These are phyloP conservation scores for Anastrepha ludens DNA, from an alignment of 1,140 invertebrate genomes.

Conservation along the genomic window DNA sequence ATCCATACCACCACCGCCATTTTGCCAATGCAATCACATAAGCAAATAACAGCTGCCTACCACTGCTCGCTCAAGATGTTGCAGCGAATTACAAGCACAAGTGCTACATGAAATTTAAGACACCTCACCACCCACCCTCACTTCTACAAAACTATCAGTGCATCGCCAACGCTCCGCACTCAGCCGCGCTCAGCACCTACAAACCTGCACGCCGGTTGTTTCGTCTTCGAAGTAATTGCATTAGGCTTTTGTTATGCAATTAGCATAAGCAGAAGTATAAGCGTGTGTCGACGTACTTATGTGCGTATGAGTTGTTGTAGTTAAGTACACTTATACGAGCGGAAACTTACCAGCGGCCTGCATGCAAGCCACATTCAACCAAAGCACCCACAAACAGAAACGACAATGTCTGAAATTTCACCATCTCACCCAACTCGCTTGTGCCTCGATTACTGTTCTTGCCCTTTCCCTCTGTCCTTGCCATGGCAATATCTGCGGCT, in stretches of 20 bases:
- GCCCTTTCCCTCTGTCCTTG: background rate
- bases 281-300: background rate
- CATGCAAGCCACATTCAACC: background rate
- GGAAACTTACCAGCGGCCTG: slow-evolving; percentile 7
- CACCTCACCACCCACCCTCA: background rate
- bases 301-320: background rate
- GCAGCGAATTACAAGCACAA: background rate
- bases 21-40: slow-evolving; percentile 3
- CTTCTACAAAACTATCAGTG: background rate
- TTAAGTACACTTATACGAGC: slow-evolving; percentile 28
- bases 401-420: slow-evolving; percentile 38
- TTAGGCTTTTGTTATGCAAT: slow-evolving; percentile 48
- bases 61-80: background rate
- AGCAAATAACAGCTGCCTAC: background rate
- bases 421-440: background rate
- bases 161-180: too few species aligned
- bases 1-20: background rate
- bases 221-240: slow-evolving; percentile 32
- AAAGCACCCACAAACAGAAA: background rate
- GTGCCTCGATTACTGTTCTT: background rate
- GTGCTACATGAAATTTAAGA: slow-evolving; percentile 3
- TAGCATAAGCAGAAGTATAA: slow-evolving; percentile 40
- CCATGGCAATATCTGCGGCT: background rate
- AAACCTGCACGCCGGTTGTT: too few species aligned
- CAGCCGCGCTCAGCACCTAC: too few species aligned